These are phyloP conservation scores for Leptura quadrifasciata DNA, from an alignment of 2,888 invertebrate species.

Conservation along the genomic window DNA sequence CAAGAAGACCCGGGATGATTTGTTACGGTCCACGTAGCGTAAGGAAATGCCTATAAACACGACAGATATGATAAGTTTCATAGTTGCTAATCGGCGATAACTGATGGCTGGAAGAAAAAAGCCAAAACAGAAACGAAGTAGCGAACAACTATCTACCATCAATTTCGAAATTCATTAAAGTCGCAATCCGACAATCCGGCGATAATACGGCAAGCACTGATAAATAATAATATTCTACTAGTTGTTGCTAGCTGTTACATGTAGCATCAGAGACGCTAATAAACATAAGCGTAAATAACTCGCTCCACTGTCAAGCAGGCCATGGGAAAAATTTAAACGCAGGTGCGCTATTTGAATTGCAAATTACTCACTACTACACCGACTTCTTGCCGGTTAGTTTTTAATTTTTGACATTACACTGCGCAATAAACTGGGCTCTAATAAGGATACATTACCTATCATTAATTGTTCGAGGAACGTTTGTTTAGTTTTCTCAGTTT, in stretches of 20 bases:
- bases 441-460: constrained; percentile 22
- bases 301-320: constrained; percentile 64
- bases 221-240: constrained; percentile 52
- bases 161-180: constrained; percentile 53
- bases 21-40: constrained; percentile 40
- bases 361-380: constrained; percentile 64
- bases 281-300: constrained; percentile 71
- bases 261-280: constrained; percentile 69
- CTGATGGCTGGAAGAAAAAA: constrained; percentile 31
- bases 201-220: constrained; percentile 49
- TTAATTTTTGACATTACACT: constrained; percentile 57
- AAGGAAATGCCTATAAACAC: constrained; percentile 49
- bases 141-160: constrained; percentile 48
- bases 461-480: not conserved
- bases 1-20: constrained; percentile 14
- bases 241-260: constrained; percentile 55
- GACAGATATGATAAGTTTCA: constrained; percentile 50
- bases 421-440: constrained; percentile 41
- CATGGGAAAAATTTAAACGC: constrained; percentile 73
- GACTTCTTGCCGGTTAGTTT: constrained; percentile 45
- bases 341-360: constrained; percentile 74
- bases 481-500: constrained; percentile 1
- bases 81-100: constrained; percentile 51
- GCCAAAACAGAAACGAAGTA: constrained; percentile 32
- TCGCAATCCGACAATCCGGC: constrained; percentile 48